phyloP scores from a whole-genome alignment of 2,888 invertebrate species.

The Icerya purchasi region DNA sequence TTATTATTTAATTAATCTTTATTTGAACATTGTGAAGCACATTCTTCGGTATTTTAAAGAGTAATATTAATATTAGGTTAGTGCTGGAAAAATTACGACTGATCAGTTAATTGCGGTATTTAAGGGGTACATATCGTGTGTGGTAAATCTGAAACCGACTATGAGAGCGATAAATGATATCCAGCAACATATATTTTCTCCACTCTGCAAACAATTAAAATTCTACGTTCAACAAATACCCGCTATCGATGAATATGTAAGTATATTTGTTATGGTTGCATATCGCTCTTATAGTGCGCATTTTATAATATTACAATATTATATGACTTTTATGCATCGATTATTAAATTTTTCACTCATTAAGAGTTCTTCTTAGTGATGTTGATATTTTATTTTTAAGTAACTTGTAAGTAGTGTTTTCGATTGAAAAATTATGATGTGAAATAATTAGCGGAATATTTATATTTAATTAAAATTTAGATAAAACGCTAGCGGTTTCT shows the following conservation, averaged over 20 bases:
- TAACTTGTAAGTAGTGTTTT: too few relatives aligned
- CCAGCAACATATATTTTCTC: constrained; percentile 2
- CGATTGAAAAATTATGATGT: too few relatives aligned
- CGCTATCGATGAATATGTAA: not conserved
- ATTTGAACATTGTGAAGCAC: not conserved
- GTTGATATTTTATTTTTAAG: too few relatives aligned
- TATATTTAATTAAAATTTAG: too few relatives aligned
- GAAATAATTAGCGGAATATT: too few relatives aligned
- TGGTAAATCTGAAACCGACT: constrained; percentile 4
- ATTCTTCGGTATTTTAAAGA: too few relatives aligned
- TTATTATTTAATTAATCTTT: not conserved
- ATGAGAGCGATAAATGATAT: constrained; percentile 7
- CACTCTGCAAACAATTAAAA: constrained; percentile 7
- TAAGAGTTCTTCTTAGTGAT: too few relatives aligned
- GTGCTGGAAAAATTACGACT: constrained; percentile 35
- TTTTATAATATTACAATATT: too few relatives aligned
- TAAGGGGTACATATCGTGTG: constrained; percentile 38
- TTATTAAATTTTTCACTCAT: too few relatives aligned
- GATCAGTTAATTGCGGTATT: constrained; percentile 37
- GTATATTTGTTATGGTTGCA: not conserved
- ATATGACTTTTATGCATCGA: too few relatives aligned
- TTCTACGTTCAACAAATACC: constrained; percentile 9
- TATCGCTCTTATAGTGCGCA: not conserved
- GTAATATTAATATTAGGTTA: constrained; percentile 29
- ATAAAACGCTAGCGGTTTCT: too few relatives aligned